phyloP scores from a whole-genome alignment of 2,797 vertebrate genomes.

The Chanos chanos region DNA sequence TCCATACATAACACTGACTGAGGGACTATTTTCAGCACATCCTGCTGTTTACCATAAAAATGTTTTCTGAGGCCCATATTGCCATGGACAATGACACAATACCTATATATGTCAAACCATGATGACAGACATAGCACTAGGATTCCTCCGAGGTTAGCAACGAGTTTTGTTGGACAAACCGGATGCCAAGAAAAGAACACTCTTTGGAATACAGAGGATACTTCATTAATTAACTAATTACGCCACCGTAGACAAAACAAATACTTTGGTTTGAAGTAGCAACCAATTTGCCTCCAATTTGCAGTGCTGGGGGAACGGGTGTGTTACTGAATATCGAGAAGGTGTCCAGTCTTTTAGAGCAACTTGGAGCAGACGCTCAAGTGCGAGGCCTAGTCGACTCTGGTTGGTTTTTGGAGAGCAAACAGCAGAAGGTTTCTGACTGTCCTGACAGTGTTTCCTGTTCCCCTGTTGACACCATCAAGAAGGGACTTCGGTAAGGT shows the following conservation, averaged over 20 bases:
- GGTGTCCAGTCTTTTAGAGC: constrained; percentile 72
- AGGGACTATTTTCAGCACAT: constrained; percentile 55
- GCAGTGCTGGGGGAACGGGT: constrained; percentile 80
- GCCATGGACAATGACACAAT: constrained; percentile 57
- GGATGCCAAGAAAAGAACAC: constrained; percentile 34
- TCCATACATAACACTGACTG: constrained; percentile 37
- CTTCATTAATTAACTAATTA: no score
- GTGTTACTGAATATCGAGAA: constrained; percentile 80
- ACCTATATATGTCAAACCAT: constrained; percentile 49
- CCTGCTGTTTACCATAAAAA: constrained; percentile 55
- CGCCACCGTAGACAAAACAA: no score
- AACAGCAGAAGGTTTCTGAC: constrained; percentile 69
- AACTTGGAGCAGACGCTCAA: constrained; percentile 74
- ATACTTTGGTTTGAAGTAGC: no score
- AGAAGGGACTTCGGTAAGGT: constrained; percentile 75
- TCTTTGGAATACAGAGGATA: background rate
- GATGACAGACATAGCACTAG: constrained; percentile 39
- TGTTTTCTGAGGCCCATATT: constrained; percentile 43
- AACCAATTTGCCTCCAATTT: constrained; percentile 17
- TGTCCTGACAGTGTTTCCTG: constrained; percentile 74
- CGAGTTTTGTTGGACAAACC: constrained; percentile 32
- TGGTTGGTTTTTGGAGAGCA: constrained; percentile 81
- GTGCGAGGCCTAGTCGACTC: constrained; percentile 82
- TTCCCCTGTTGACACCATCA: constrained; percentile 77
- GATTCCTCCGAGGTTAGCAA: constrained; percentile 55